Base-by-base conservation (phyloP, 2,113 vertebrate genomes). In the Hipposideros armiger region DNA sequence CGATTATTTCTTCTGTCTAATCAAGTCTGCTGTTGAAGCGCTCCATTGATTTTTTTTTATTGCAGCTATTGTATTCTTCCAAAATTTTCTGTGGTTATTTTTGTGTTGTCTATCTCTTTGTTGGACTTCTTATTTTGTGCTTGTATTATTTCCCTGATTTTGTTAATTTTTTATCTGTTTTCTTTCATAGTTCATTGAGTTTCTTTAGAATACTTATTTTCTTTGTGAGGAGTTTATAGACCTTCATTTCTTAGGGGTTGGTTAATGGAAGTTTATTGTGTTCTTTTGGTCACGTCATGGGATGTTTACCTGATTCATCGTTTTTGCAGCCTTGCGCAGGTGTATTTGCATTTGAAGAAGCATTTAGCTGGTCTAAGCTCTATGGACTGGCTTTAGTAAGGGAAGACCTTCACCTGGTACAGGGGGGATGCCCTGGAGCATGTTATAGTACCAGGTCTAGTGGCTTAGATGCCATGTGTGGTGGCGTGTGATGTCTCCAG, bases 321-420 rank as follows among this genome's bases (percentile, higher is more conserved):
- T 50, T 87, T 86, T 45, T 78, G 16, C 4, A 93, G 73, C 5
- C 62, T 78, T 78, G 36, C 78, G 52, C 56, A 78, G 66, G 40
- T 78, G 1, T 36, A n/a, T 87, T 67, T 93, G 42, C 40, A 93
- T 87, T 78, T 69, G 50, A 87, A 67, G 60, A 77, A 87, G 40
- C 30, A 78, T 19, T 70, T 16, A 36, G 7, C 40, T 77, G 52
- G 78, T 78, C 73, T 60, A 78, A 73, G 50, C 62, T 67, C 77
- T 78, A 58, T 60, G 72, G 50, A 56, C 28, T 67, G 36, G 22
- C 28, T 67, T 76, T 28, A 54, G 22, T 69, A 77, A 52, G 30
- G 17, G 52, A 69, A 60, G 40, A 50, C 11, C 11, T 67, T 69
- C 24, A 40, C 52, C 1, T 70, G 50, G 73, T 60, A 5, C n/a